Evolutionary conservation across 2,888 invertebrate genomes (phyloP).

Genomic region (Apoderus coryli): DNA sequence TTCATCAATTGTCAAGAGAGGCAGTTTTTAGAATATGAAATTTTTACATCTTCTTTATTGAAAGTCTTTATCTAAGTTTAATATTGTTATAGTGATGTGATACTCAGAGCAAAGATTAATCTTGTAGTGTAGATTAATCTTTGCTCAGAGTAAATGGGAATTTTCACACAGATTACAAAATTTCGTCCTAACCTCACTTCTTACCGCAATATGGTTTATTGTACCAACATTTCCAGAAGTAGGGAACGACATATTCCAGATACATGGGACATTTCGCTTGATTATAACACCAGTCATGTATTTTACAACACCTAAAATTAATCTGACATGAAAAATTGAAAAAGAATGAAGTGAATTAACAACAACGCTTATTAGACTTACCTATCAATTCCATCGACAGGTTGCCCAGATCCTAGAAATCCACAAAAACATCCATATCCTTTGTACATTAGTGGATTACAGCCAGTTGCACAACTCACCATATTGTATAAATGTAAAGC

Average conservation of each 20-base stretch:
- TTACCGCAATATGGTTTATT: conserved; percentile 64
- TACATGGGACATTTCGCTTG: conserved; percentile 63
- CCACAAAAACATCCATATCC: conserved; percentile 88
- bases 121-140: too few relatives aligned
- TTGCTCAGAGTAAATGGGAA: too few relatives aligned
- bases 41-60: too few relatives aligned
- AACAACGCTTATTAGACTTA: conserved; percentile 25
- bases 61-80: too few relatives aligned
- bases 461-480: conserved; percentile 73
- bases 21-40: too few relatives aligned
- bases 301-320: conserved; percentile 56
- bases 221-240: conserved; percentile 73
- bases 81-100: too few relatives aligned
- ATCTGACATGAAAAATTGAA: neutral
- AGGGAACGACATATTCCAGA: conserved; percentile 74
- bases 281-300: conserved; percentile 78
- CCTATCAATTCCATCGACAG: conserved; percentile 72
- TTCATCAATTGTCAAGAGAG: too few relatives aligned
- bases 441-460: conserved; percentile 69
- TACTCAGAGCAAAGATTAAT: too few relatives aligned
- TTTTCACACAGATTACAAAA: too few relatives aligned
- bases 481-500: conserved; percentile 72
- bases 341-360: neutral
- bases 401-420: conserved; percentile 63
- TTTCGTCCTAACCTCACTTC: too few relatives aligned